phyloP scores from a whole-genome alignment of 2,888 invertebrate species.

The Frankliniella intonsa region DNA sequence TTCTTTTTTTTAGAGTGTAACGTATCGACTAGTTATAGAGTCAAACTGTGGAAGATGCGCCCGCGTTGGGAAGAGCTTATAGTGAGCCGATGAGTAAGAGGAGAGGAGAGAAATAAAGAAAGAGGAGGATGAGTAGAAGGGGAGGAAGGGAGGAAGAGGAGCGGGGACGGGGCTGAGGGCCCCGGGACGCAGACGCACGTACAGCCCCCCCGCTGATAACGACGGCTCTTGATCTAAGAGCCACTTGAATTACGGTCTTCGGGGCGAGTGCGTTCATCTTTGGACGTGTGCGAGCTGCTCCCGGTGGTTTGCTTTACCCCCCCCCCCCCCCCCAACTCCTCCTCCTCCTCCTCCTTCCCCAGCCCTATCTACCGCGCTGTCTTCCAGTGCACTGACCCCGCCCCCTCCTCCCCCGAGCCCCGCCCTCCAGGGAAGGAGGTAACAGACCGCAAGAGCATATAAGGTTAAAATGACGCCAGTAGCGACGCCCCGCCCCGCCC shows the following conservation, averaged over 20 bases:
- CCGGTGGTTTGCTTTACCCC: background rate
- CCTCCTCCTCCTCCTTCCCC: background rate
- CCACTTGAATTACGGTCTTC: background rate
- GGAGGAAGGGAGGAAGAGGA: background rate
- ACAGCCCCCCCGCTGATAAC: background rate
- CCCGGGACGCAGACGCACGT: background rate
- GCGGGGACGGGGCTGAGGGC: background rate
- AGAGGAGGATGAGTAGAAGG: background rate
- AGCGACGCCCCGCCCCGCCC: too few relatives aligned
- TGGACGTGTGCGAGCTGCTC: slow-evolving; percentile 15
- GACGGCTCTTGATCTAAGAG: background rate
- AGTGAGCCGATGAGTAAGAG: background rate
- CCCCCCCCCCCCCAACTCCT: background rate
- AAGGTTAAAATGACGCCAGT: too few relatives aligned
- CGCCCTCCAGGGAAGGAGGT: background rate
- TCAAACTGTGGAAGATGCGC: too few relatives aligned
- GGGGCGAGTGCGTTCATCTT: slow-evolving; percentile 9
- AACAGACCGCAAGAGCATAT: too few relatives aligned
- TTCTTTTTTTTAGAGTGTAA: too few relatives aligned
- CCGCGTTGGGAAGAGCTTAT: too few relatives aligned
- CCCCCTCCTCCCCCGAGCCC: background rate
- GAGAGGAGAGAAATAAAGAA: background rate
- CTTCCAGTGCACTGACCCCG: background rate
- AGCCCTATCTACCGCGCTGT: background rate
- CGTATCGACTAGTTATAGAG: too few relatives aligned